phyloP scores from a whole-genome alignment of 2,888 invertebrate species.

The Orgyia antiqua region DNA sequence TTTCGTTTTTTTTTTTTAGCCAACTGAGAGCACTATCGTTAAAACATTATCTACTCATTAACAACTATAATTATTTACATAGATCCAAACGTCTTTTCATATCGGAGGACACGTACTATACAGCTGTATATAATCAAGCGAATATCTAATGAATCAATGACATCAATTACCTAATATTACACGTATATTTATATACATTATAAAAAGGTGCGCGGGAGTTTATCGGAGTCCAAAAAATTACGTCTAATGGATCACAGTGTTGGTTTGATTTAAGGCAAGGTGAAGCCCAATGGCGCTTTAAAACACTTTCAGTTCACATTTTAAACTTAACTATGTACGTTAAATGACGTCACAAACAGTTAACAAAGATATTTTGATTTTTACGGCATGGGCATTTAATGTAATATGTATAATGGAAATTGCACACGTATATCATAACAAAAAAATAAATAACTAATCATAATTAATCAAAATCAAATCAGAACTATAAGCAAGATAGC shows the following conservation, averaged over 20 bases:
- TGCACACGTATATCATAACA: no score
- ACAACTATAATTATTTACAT: slow-evolving; percentile 41
- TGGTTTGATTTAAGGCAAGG: slow-evolving; percentile 69
- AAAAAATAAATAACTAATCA: no score
- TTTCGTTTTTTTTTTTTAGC: no score
- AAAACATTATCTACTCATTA: slow-evolving; percentile 34
- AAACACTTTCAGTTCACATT: no score
- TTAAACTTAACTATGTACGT: no score
- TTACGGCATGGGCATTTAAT: no score
- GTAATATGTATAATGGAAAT: no score
- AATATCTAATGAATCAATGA: slow-evolving; percentile 28
- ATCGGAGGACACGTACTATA: slow-evolving; percentile 27
- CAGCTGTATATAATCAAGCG: slow-evolving; percentile 26
- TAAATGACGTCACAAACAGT: no score
- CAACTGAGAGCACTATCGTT: no score
- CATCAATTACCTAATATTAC: slow-evolving; percentile 23
- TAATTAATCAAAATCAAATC: no score
- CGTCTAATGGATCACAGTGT: slow-evolving; percentile 72
- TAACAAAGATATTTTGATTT: no score
- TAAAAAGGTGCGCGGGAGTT: slow-evolving; percentile 19
- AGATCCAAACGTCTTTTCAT: slow-evolving; percentile 35
- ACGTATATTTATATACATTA: slow-evolving; percentile 28
- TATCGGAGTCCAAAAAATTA: slow-evolving; percentile 46
- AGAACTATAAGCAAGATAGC: no score
- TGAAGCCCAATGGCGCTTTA: slow-evolving; percentile 43